Base-by-base conservation (phyloP, 2,888 invertebrate species). In the Melinaea marsaeus region DNA sequence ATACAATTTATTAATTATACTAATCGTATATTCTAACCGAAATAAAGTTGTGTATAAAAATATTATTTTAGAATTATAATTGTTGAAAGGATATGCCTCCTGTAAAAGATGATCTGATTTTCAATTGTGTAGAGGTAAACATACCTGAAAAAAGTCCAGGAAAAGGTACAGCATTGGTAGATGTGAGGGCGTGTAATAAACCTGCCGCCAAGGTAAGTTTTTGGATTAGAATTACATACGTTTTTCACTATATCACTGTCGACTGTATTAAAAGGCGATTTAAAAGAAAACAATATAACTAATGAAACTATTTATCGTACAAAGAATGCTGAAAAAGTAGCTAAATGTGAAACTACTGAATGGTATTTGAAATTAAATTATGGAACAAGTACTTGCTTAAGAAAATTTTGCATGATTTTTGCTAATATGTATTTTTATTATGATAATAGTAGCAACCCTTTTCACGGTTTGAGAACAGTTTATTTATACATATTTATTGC, bases 101-200 rank as follows among this genome's bases (percentile, higher is more conserved):
- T 66, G 90, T 86, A 78, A 91, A 90, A 78, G 91, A 91, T 83
- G 91, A 91, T 71, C 80, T 83, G 70, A 80, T 90, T 79, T 84
- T 81, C 69, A 86, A 86, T 80, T 90, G 88, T 74, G 79, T 91
- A 75, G 91, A 91, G 74, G 80, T 91, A 76, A 88, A 86, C 75
- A 80, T 88, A 72, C 76, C 80, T 60, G 91, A 91, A 74, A 90
- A 90, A 80, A 91, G 90, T 74, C 89, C 90, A 64, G 86, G 82
- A 69, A 90, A 90, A 79, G 88, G 86, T 75, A 84, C 83, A 70
- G 81, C 87, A 74, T 85, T 90, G 71, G 91, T 93, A 71, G 94
- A 94, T 85, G 93, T 93, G 73, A 92, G 94, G 84, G 93, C 94
- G 72, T 94, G 94, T 80, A 93, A 93, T 79, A 94, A 94, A 85